A percentile compares a stretch with the other conserved stretches of the same genome.
Conservation (phyloP, 2,797 vertebrate species). For the Cryptoprocta ferox region DNA sequence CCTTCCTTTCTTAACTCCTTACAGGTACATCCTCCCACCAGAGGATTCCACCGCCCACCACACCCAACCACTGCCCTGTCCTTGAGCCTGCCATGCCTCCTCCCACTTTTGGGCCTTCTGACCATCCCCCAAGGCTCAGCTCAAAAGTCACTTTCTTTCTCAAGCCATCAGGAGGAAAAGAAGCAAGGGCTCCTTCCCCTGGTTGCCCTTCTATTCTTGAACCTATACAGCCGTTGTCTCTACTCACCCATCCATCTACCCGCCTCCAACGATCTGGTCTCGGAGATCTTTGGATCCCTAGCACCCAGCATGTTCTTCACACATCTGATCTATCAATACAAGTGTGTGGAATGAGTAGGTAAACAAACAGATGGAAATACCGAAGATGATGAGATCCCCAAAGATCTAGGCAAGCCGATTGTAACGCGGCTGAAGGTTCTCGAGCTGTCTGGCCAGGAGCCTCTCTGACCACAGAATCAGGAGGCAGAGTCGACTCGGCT, state of each 20-base stretch:
- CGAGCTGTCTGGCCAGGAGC: not conserved
- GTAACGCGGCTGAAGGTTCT: not conserved
- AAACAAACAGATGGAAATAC: not conserved
- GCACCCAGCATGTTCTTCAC: not conserved
- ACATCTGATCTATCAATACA: not conserved
- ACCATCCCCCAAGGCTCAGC: not conserved
- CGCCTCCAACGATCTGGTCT: not conserved
- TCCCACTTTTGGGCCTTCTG: not conserved
- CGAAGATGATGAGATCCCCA: not conserved
- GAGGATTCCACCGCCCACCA: not conserved
- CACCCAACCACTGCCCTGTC: not conserved
- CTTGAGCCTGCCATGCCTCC: not conserved
- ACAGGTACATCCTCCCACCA: not conserved
- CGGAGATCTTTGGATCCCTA: not conserved
- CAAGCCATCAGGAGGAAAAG: not conserved
- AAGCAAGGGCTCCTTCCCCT: not conserved
- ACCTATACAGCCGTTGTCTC: not conserved
- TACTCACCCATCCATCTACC: not conserved
- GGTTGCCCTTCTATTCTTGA: not conserved
- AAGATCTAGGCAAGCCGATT: not conserved
- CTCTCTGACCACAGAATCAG: constrained; percentile 20
- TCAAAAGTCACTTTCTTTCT: not conserved
- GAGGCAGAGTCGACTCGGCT: not conserved
- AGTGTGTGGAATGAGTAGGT: not conserved
- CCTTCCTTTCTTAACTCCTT: not conserved